Percentiles rank a stretch among this genome's conserved stretches.
These are phyloP conservation scores for Distichodus sexfasciatus DNA, from an alignment of 2,797 vertebrate genomes.

Conservation along the genomic window DNA sequence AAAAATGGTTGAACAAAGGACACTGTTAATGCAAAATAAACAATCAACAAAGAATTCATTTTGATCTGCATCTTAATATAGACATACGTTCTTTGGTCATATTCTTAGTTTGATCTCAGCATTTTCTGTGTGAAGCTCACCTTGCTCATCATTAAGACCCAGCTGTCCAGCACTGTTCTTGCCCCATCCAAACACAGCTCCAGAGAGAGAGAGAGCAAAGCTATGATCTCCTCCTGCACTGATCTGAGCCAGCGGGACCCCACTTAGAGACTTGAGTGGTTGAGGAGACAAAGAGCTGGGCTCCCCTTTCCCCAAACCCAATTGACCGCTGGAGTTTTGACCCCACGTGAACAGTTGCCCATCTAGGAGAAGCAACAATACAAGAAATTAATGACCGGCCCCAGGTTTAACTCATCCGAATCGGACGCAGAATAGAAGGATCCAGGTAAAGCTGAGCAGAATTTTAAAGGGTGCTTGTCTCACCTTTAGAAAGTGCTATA, in stretches of 20 bases:
- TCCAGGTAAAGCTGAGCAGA: background rate
- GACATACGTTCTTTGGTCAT: no score
- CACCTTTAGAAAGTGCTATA: slow-evolving; percentile 95
- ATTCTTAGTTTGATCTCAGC: background rate
- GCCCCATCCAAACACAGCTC: slow-evolving; percentile 84
- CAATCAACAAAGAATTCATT: no score
- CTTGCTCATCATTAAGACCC: slow-evolving; percentile 86
- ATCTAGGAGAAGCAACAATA: slow-evolving; percentile 55
- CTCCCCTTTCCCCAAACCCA: slow-evolving; percentile 84
- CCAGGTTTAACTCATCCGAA: no score
- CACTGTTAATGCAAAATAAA: no score
- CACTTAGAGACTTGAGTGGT: slow-evolving; percentile 69
- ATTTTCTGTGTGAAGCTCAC: slow-evolving; percentile 53
- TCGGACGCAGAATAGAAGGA: no score
- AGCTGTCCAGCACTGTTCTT: slow-evolving; percentile 82
- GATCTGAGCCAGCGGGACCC: slow-evolving; percentile 77
- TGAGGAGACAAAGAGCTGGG: slow-evolving; percentile 65
- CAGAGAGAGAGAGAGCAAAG: slow-evolving; percentile 82
- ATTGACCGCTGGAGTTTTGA: slow-evolving; percentile 89
- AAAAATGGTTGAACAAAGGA: no score
- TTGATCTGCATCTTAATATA: no score
- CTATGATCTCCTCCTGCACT: slow-evolving; percentile 83
- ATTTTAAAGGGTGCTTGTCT: slow-evolving; percentile 59
- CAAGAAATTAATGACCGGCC: no score
- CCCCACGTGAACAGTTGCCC: slow-evolving; percentile 89